These are phyloP conservation scores for Opisthocomus hoazin DNA, from an alignment of 2,113 vertebrate species.

Conservation along the genomic window DNA sequence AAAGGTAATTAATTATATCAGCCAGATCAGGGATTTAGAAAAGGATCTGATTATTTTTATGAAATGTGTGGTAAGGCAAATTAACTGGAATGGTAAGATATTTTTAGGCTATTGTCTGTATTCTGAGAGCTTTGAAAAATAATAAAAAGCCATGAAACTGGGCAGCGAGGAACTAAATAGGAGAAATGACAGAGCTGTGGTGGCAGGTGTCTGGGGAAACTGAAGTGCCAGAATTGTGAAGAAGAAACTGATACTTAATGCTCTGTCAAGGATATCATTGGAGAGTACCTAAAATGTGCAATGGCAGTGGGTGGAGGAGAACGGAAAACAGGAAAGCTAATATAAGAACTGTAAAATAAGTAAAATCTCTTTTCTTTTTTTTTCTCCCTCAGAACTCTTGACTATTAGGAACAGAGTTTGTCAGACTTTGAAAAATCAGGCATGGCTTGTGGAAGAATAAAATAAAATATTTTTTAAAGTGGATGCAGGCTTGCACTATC, in stretches of 20 bases:
- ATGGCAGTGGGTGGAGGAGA: not conserved
- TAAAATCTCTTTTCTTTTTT: not conserved
- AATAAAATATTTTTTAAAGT: not conserved
- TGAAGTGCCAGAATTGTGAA: constrained; percentile 1
- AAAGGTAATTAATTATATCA: not conserved
- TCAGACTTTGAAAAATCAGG: not conserved
- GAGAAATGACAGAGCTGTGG: constrained; percentile 45
- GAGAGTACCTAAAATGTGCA: not conserved
- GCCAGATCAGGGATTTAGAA: not conserved
- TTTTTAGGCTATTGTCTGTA: not conserved
- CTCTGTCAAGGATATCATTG: not conserved
- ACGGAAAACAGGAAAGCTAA: not conserved
- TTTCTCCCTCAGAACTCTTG: not conserved
- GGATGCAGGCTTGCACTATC: not conserved
- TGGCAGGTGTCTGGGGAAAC: constrained; percentile 39
- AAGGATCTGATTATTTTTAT: not conserved
- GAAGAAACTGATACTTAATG: not conserved
- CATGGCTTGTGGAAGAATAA: not conserved
- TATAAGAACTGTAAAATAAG: not conserved
- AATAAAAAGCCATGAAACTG: constrained; percentile 47
- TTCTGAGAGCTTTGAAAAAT: not conserved
- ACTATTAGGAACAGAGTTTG: not conserved
- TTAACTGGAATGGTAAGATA: not conserved
- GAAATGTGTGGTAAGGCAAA: not conserved
- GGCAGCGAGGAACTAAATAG: constrained; percentile 45